Base-by-base conservation (phyloP, 2,113 vertebrate species). In the Syngnathus floridae region DNA sequence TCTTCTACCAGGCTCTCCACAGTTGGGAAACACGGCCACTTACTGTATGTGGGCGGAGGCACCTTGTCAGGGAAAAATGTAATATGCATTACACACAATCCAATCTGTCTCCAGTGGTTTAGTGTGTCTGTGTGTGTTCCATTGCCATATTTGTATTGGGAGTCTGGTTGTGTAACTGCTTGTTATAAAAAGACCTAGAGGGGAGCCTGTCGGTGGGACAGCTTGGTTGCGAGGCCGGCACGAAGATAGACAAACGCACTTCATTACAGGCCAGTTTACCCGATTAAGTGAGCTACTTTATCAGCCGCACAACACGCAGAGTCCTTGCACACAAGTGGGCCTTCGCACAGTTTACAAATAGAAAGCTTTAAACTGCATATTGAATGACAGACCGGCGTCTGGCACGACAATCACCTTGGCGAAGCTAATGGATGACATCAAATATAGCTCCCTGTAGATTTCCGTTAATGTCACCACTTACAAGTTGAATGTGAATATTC, bases 21-120 rank as follows among this genome's bases (percentile, higher is more conserved):
- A 78, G 82, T 12, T 61, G 70, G 78, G 72, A 84, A 86, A 86
- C 82, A 84, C 71, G 62, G 52, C 68, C 82, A 80, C 78, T 84
- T 84, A 88, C 81, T 82, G 84, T 79, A 84, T 58, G 80, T 83
- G 87, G 83, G 83, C 69, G 72, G 82, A 77, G 76, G 79, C 82
- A 78, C 75, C 78, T 85, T 85, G 82, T 84, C 83, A 78, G 82
- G 65, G 71, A 86, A 82, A 61, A 86, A 85, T 80, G 72, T 82
- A 87, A 80, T 84, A 86, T 87, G 82, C 86, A 89, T 83, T 84
- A 87, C 83, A 83, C 76, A 86, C 75, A 86, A 86, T 81, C 74
- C 83, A 84, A 84, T 87, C 85, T 83, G 85, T 87, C 84, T 86
- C 78, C 74, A 75, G 76, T 70, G 78, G 67, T 71, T 72, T 78